A percentile compares a stretch with the other conserved stretches of the same genome.
Conservation (phyloP, 2,113 vertebrate species). For the Hydropotes inermis region DNA sequence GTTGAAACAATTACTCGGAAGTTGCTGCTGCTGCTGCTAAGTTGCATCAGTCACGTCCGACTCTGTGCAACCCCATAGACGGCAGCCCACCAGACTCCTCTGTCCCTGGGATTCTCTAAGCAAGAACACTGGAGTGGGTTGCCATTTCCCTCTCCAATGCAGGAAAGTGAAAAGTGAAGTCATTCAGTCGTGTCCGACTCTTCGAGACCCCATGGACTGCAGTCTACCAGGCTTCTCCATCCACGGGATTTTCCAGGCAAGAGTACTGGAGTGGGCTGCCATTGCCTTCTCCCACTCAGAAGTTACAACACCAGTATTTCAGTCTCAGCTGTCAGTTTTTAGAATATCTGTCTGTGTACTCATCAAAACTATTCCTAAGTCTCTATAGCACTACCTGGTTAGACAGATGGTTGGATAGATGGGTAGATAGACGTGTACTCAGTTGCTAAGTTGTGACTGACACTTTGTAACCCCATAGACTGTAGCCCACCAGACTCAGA, state of each 20-base stretch:
- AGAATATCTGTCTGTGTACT: not conserved
- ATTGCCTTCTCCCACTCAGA: not conserved
- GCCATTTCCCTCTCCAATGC: too few species aligned
- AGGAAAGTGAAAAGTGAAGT: too few species aligned
- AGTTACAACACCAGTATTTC: not conserved
- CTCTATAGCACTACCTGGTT: not conserved
- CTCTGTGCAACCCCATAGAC: too few species aligned
- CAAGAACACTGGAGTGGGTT: too few species aligned
- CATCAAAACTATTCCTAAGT: not conserved
- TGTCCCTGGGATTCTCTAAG: too few species aligned
- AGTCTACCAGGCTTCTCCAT: too few species aligned
- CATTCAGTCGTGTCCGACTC: too few species aligned
- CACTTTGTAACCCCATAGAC: not conserved
- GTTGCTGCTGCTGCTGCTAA: not conserved
- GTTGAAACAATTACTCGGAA: not conserved
- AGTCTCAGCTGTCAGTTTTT: not conserved
- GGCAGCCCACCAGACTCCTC: too few species aligned
- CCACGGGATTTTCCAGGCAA: too few species aligned
- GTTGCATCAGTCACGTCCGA: accelerated
- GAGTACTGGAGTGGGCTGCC: too few species aligned
- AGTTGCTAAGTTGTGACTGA: not conserved
- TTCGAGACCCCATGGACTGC: too few species aligned
- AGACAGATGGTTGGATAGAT: not conserved
- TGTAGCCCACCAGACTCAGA: not conserved
- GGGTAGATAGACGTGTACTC: not conserved